Evolutionary conservation across 2,797 vertebrate genomes (phyloP).

Genomic region (Paramormyrops hopkinsi): DNA sequence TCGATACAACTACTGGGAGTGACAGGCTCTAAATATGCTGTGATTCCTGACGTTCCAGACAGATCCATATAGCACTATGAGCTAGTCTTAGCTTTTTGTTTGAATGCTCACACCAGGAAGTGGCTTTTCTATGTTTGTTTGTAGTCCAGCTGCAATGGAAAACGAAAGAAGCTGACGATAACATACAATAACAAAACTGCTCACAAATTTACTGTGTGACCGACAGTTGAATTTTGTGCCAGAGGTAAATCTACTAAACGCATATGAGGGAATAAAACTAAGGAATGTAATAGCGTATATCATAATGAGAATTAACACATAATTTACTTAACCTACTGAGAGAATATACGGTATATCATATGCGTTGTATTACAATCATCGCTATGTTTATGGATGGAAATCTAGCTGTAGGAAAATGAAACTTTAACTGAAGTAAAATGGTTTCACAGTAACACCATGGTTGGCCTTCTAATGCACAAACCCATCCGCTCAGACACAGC

Average conservation of each 20-base stretch:
- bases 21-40: not conserved
- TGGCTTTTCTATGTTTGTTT: not conserved
- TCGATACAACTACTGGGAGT: not conserved
- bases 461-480: slow-evolving; percentile 49
- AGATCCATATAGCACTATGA: not conserved
- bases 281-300: not conserved
- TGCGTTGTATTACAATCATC: not conserved
- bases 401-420: not conserved
- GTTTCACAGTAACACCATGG: slow-evolving; percentile 31
- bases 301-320: not conserved
- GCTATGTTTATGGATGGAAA: not conserved
- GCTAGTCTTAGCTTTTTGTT: not conserved
- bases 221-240: not conserved
- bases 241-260: not conserved
- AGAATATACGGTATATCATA: not conserved
- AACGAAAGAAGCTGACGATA: not conserved
- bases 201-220: not conserved
- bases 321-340: not conserved
- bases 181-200: not conserved
- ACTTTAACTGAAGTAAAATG: not conserved
- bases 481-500: slow-evolving; percentile 51
- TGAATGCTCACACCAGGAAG: not conserved
- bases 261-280: not conserved
- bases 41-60: not conserved
- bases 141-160: not conserved